Evolutionary conservation across 2,113 vertebrate species (phyloP), one percentile per base, ranked within the genome.

Genomic region (Tenrec ecaudatus): DNA sequence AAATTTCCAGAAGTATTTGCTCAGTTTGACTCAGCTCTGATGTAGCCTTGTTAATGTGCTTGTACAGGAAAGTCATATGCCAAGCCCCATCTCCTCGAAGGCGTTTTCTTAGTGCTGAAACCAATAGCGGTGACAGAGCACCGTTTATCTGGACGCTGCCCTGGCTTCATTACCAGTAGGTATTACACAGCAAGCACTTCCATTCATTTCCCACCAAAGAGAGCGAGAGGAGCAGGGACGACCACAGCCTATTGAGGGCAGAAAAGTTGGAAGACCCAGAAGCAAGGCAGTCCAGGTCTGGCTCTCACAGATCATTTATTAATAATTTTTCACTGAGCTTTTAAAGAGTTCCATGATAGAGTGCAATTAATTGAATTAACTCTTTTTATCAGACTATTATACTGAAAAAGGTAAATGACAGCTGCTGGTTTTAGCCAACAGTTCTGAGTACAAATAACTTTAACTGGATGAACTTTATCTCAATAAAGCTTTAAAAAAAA

Each of bases 1-100:
- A 90, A 95, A 95, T 96, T 96, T 96, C 94, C 91, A 91, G 78
- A 97, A 93, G 90, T 95, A 85, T 96, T 96, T 94, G 78, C 93
- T 83, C 68, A 93, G 57, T 95, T 96, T 94, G 84, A 91, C 62
- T 94, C 82, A 89, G 29, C 36, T 84, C 27, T 93, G 69, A 86
- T 90, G 88, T 15, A 89, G 58, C 43, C 33, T 96, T 87, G 60
- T 96, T 95, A 95, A 92, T 89, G 25, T 82, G 68, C 73, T 93
- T 89, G 10, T 93, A 71, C 95, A 43, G 93, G 22, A 92, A 22
- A 94, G 86, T 97, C 85, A 94, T 71, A 88, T 71, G 43, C 91
- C 82, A 95, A 17, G 58, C 75, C 85, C 73, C 22, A 31, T 76
- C 82, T 94, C 92, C 85, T 95, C 58, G 29, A 3, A 82, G 14